Conservation (phyloP, 2,797 vertebrate genomes). For the Lithobates pipiens region DNA sequence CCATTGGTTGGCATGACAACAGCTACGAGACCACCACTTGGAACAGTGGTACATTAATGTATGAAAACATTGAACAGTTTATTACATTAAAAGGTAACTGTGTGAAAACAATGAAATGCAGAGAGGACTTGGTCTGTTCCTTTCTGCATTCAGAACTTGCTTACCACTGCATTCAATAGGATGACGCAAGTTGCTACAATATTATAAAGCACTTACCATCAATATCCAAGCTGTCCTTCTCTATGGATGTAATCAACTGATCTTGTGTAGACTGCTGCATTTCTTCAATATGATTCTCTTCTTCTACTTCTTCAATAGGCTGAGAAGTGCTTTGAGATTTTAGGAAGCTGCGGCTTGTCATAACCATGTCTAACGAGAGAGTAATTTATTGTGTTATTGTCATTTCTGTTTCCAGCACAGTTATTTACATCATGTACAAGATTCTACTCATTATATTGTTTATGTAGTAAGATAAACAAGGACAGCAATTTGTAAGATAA, state of each 20-base stretch:
- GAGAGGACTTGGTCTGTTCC: no score
- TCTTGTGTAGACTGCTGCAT: conserved; percentile 66
- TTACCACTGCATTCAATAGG: background rate
- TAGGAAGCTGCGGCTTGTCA: conserved; percentile 69
- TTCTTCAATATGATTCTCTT: conserved; percentile 68
- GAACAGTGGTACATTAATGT: no score
- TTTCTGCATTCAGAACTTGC: background rate
- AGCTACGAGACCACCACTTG: no score
- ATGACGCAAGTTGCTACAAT: background rate
- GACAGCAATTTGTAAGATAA: no score
- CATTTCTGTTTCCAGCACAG: background rate
- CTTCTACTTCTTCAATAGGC: conserved; percentile 70
- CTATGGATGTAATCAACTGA: conserved; percentile 68
- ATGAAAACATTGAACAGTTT: no score
- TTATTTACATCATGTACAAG: background rate
- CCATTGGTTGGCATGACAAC: no score
- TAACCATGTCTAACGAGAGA: conserved; percentile 65
- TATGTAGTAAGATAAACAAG: no score
- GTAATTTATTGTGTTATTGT: background rate
- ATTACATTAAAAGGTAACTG: no score
- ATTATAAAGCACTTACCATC: conserved; percentile 75
- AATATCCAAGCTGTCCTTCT: conserved; percentile 78
- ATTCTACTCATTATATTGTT: no score
- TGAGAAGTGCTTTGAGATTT: conserved; percentile 78
- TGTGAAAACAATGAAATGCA: no score